Percentiles rank a stretch among this genome's conserved stretches.
These are phyloP conservation scores for Mionectes macconnelli DNA, from an alignment of 2,113 vertebrate genomes.

Conservation along the genomic window DNA sequence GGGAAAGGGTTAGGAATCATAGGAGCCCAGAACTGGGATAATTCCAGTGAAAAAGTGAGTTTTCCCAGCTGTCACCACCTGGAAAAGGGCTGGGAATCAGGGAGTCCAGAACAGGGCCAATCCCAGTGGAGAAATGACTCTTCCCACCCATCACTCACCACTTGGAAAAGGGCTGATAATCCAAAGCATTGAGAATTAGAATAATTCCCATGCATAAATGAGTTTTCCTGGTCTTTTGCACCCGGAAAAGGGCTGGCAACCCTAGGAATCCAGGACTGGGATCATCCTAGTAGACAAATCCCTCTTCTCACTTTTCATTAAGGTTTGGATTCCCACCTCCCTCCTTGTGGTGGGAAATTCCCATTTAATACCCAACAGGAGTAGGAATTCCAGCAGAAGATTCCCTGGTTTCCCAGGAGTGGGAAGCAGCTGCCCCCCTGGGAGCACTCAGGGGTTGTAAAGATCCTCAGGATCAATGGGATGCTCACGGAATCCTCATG, in stretches of 20 bases:
- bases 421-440: not conserved
- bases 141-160: not conserved
- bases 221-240: not conserved
- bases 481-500: too few relatives aligned
- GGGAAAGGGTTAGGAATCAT: not conserved
- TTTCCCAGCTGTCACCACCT: not conserved
- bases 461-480: too few relatives aligned
- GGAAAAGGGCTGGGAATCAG: too few relatives aligned
- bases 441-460: not conserved
- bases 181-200: too few relatives aligned
- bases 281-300: not conserved
- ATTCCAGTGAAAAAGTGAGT: not conserved
- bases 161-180: not conserved
- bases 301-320: not conserved
- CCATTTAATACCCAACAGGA: not conserved
- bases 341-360: rapidly evolving
- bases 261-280: not conserved
- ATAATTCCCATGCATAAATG: not conserved
- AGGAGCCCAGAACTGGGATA: too few relatives aligned
- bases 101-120: too few relatives aligned
- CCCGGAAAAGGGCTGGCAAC: not conserved
- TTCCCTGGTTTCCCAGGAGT: not conserved
- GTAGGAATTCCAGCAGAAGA: not conserved
- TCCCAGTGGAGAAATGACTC: too few relatives aligned
- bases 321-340: not conserved